Conservation (phyloP, 1,140 invertebrate species). For the Rhynchophorus ferrugineus region DNA sequence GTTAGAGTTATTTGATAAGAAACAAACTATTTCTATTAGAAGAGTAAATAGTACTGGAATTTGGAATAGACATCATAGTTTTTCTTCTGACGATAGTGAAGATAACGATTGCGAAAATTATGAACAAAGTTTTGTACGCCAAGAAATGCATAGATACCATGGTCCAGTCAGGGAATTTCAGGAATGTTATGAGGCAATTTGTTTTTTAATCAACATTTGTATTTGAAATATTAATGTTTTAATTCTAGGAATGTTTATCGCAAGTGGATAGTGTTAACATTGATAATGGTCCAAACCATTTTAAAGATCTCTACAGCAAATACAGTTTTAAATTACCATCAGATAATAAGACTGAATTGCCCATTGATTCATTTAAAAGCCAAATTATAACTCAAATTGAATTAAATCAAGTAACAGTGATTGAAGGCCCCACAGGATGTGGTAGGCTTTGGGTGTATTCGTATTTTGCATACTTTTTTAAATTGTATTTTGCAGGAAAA, state of each 20-base stretch:
- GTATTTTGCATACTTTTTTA: constrained; percentile 56
- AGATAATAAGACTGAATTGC: constrained; percentile 23
- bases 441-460: no score
- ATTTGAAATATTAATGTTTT: no score
- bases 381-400: constrained; percentile 18
- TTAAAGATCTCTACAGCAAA: constrained; percentile 19
- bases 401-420: constrained; percentile 52
- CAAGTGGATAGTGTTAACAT: no score
- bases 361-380: constrained; percentile 25
- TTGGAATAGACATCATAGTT: constrained; percentile 7
- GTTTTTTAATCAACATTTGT: neutral
- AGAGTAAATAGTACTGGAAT: no score
- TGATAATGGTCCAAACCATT: constrained; percentile 4
- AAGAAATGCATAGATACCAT: constrained; percentile 23
- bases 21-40: no score
- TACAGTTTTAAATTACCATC: constrained; percentile 27
- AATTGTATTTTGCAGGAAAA: constrained; percentile 71
- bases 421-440: constrained; percentile 82
- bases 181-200: constrained; percentile 6
- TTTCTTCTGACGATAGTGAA: constrained; percentile 13
- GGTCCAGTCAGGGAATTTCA: neutral
- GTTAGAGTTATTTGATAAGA: no score
- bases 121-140: constrained; percentile 23
- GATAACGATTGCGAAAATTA: constrained; percentile 7
- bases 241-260: neutral